Base-by-base conservation (phyloP, 2,797 vertebrate genomes). In the Tauraco hartlaubi region DNA sequence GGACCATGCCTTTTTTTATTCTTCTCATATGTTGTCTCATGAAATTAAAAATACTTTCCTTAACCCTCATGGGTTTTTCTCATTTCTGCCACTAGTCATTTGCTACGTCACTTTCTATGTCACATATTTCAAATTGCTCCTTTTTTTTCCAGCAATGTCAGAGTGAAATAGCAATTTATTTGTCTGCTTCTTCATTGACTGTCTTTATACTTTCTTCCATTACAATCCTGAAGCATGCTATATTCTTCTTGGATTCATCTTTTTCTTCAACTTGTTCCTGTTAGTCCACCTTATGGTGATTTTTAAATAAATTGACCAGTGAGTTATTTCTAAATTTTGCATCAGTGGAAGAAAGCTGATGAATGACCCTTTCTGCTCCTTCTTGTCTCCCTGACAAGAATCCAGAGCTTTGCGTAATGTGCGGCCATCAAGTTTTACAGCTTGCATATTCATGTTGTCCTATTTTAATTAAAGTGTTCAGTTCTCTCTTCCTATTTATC, bases 391-490 rank as follows among this genome's bases (percentile, higher is more conserved):
- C 46, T 59, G 59, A 77, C 28, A 83, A 63, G 49, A 43, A 74
- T 74, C 11, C 56, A 85, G 63, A 93, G 37, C 31, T 83, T 76
- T 71, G 33, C 29, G 11, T 15, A 59, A 25, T 11, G 22, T 84
- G 26, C 54, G 67, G 73, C 71, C 48, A 48, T 63, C 68, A 68
- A 69, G 33, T 80, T 90, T 89, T 85, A 76, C 61, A 83, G n/a
- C 52, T 83, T 80, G 26, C 69, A n/a, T 90, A 90, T 77, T 79
- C 58, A 56, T 75, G 28, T 82, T 91, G 75, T 85, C 61, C 71
- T 83, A 71, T 91, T 94, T 90, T 93, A 92, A 93, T 93, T 92
- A 62, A 33, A 74, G 31, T 49, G 71, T 58, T 89, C 31, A 44
- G 14, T 73, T 89, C 44, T 88, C 44, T 85, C 44, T 80, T 92